Conservation (phyloP, 2,888 invertebrate species). For the Hypena proboscidalis region DNA sequence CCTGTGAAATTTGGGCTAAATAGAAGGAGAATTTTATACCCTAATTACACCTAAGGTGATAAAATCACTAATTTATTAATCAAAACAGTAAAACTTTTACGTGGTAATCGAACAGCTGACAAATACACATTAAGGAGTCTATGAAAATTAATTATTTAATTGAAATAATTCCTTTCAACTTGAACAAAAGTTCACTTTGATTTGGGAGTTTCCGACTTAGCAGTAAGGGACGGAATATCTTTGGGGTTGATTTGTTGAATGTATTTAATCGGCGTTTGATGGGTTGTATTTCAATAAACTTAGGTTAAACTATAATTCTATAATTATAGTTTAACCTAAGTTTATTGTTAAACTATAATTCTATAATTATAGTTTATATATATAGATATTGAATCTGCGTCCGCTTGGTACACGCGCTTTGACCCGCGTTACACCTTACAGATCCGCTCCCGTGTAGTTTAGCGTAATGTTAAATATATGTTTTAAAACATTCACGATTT, state of each 20-base stretch:
- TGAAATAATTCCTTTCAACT: slow-evolving; percentile 12
- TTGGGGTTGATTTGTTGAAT: background rate
- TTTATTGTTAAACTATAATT: too few relatives aligned
- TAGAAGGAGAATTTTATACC: background rate
- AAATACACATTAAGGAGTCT: slow-evolving; percentile 5
- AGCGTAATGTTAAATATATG: too few relatives aligned
- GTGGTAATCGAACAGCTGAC: slow-evolving; percentile 17
- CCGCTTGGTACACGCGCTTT: too few relatives aligned
- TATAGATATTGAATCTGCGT: too few relatives aligned
- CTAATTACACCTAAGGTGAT: background rate
- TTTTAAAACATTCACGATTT: too few relatives aligned
- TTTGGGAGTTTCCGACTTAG: background rate
- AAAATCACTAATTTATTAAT: background rate
- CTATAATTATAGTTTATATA: too few relatives aligned
- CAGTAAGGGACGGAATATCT: background rate
- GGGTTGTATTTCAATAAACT: background rate
- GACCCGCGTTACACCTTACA: too few relatives aligned
- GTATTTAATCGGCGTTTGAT: background rate
- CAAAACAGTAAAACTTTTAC: background rate
- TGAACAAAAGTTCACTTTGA: background rate
- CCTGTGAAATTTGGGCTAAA: too few relatives aligned
- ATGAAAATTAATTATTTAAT: slow-evolving; percentile 20
- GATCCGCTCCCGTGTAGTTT: too few relatives aligned
- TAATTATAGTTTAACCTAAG: too few relatives aligned
- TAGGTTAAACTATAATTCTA: too few relatives aligned